Evolutionary conservation across 1,140 invertebrate genomes (phyloP).

Genomic region (Drosophila mauritiana): DNA sequence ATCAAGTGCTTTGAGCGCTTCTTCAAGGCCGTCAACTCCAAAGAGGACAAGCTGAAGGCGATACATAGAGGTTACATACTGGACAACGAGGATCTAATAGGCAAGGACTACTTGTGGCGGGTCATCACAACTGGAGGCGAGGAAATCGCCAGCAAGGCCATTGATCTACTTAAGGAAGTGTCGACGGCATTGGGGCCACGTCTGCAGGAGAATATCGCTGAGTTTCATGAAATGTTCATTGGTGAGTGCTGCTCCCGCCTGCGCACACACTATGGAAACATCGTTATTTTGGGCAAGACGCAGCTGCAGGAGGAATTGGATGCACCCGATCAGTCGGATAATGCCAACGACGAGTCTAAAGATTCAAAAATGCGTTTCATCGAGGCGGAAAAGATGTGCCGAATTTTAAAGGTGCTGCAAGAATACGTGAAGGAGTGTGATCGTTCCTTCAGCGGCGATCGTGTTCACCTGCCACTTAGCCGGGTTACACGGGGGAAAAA

Average conservation of each 20-base stretch:
- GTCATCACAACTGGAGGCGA: conserved; percentile 95
- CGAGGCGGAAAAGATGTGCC: conserved; percentile 95
- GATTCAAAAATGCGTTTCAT: conserved; percentile 84
- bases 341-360: conserved; percentile 69
- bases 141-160: conserved; percentile 96
- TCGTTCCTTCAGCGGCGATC: conserved; percentile 94
- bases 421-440: conserved; percentile 99
- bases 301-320: conserved; percentile 73
- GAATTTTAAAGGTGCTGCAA: conserved; percentile 96
- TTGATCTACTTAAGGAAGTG: conserved; percentile 96
- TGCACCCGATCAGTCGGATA: conserved; percentile 70
- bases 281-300: conserved; percentile 83
- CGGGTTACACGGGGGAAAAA: conserved; percentile 94
- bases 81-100: conserved; percentile 96
- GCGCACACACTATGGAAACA: conserved; percentile 92
- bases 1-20: conserved; percentile 96
- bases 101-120: conserved; percentile 98
- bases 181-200: conserved; percentile 96
- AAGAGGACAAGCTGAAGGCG: conserved; percentile 95
- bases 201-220: conserved; percentile 88
- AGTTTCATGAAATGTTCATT: conserved; percentile 96
- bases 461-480: conserved; percentile 89
- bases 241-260: conserved; percentile 95
- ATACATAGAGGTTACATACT: conserved; percentile 93
- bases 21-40: conserved; percentile 98